phyloP scores from a whole-genome alignment of 2,113 vertebrate species.

The Etheostoma cragini region DNA sequence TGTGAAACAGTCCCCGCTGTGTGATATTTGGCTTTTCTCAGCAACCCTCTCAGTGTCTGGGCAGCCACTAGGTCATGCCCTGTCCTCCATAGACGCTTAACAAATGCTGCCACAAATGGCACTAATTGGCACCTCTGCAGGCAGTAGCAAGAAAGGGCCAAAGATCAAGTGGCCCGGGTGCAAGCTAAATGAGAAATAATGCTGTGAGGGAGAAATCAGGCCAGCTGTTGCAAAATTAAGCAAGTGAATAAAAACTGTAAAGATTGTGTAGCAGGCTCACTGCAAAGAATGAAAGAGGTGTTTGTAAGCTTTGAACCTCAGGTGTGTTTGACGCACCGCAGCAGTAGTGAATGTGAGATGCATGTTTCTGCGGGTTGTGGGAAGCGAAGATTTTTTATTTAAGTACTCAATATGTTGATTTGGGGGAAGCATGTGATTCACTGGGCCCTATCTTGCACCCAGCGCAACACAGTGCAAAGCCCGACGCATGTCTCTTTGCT shows the following conservation, averaged over 20 bases:
- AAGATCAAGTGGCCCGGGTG: constrained; percentile 78
- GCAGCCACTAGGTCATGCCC: constrained; percentile 52
- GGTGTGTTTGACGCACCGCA: constrained; percentile 3
- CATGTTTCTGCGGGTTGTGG: not conserved
- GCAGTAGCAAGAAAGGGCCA: constrained; percentile 79
- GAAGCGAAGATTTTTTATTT: too few species aligned
- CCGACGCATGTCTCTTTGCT: too few species aligned
- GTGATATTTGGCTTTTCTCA: constrained; percentile 67
- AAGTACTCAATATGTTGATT: too few species aligned
- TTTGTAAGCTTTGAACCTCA: constrained; percentile 14
- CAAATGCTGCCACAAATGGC: constrained; percentile 84
- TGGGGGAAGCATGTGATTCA: too few species aligned
- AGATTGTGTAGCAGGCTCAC: not conserved
- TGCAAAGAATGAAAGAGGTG: constrained; percentile 2
- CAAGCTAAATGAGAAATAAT: constrained; percentile 57
- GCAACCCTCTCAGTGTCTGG: constrained; percentile 53
- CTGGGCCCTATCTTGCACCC: too few species aligned
- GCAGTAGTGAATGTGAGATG: not conserved
- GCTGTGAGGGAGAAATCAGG: constrained; percentile 63
- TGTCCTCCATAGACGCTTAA: constrained; percentile 72
- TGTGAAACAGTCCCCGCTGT: constrained; percentile 79
- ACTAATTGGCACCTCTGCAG: constrained; percentile 89
- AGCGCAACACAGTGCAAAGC: too few species aligned
- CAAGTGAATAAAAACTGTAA: constrained; percentile 46
- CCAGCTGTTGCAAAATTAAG: constrained; percentile 65